phyloP scores from a whole-genome alignment of 2,888 invertebrate species.

The Drosophila mercatorum region DNA sequence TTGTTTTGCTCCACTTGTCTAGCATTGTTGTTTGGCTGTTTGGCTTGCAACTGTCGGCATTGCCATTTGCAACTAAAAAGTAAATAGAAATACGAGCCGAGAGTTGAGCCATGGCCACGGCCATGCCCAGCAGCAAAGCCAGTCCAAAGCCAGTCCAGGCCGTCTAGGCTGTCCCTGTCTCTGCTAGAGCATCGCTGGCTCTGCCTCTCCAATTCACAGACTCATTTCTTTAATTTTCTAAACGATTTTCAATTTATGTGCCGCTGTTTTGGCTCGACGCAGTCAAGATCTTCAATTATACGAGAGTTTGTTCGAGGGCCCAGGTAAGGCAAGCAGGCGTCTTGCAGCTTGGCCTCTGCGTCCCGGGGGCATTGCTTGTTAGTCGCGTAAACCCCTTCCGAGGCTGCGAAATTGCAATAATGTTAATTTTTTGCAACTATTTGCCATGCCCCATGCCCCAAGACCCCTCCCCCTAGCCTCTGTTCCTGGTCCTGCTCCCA shows the following conservation, averaged over 20 bases:
- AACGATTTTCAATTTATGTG: slow-evolving; percentile 71
- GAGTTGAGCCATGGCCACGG: slow-evolving; percentile 43
- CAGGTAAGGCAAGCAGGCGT: slow-evolving; percentile 25
- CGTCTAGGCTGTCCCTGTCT: neutral
- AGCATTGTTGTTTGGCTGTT: slow-evolving; percentile 32
- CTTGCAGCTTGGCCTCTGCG: neutral
- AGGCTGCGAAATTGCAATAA: slow-evolving; percentile 69
- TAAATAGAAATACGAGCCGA: slow-evolving; percentile 55
- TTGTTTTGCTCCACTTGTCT: slow-evolving; percentile 60
- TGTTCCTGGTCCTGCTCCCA: slow-evolving; percentile 1
- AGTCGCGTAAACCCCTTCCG: slow-evolving; percentile 33
- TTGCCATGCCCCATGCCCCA: slow-evolving; percentile 39
- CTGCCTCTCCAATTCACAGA: slow-evolving; percentile 20
- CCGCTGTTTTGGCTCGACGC: slow-evolving; percentile 20
- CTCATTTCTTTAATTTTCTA: slow-evolving; percentile 66
- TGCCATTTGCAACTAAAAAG: slow-evolving; percentile 51
- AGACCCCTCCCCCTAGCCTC: neutral
- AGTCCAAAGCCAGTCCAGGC: neutral
- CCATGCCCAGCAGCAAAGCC: slow-evolving; percentile 28
- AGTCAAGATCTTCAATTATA: slow-evolving; percentile 61
- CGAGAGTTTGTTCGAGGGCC: slow-evolving; percentile 18
- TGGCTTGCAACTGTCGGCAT: slow-evolving; percentile 58
- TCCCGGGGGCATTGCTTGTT: slow-evolving; percentile 61
- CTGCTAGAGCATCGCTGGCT: neutral
- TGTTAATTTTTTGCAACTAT: slow-evolving; percentile 74